Percentiles rank a stretch among this genome's conserved stretches.
phyloP scores from a whole-genome alignment of 2,888 invertebrate species.

The Drosophila flavopinicola region DNA sequence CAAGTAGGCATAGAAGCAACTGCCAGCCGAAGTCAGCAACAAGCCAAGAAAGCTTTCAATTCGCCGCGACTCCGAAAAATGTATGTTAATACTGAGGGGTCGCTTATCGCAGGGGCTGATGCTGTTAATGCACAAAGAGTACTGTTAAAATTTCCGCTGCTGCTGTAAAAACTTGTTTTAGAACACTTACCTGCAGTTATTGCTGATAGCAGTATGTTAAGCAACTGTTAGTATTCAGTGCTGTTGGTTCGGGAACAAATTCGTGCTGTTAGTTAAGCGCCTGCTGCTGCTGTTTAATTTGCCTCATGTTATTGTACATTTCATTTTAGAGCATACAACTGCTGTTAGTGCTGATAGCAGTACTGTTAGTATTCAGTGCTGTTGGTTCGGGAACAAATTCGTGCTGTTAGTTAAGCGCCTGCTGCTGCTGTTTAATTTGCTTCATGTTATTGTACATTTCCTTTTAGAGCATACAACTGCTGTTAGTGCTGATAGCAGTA shows the following conservation, averaged over 20 bases:
- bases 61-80: conserved; percentile 46
- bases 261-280: not conserved
- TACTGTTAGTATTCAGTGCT: too few species aligned
- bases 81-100: not conserved
- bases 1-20: conserved; percentile 14
- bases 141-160: not conserved
- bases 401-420: not conserved
- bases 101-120: not conserved
- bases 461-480: too few species aligned
- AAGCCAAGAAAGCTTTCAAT: conserved; percentile 42
- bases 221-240: too few species aligned
- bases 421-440: not conserved
- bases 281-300: not conserved
- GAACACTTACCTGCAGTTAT: too few species aligned
- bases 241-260: too few species aligned
- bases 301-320: too few species aligned
- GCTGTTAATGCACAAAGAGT: conserved; percentile 4
- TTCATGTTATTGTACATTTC: too few species aligned
- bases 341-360: too few species aligned
- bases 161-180: not conserved
- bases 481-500: not conserved
- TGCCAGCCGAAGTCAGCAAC: conserved; percentile 16
- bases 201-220: too few species aligned
- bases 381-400: too few species aligned
- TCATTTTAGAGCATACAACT: too few species aligned